A percentile compares a stretch with the other conserved stretches of the same genome.
Conservation (phyloP, 2,797 vertebrate genomes). For the Prionace glauca region DNA sequence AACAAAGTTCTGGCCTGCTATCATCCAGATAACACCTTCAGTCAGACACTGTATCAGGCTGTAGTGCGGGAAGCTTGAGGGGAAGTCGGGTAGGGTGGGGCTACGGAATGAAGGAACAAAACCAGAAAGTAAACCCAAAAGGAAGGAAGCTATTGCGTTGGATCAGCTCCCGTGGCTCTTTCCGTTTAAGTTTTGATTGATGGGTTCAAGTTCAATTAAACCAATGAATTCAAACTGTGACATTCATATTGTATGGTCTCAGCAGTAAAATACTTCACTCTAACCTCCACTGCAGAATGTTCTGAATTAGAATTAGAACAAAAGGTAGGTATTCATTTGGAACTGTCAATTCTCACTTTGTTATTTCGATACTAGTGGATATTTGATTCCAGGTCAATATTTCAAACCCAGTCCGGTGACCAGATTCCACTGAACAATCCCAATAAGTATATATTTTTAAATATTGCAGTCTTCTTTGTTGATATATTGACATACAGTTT, state of each 20-base stretch:
- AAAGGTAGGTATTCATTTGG: background rate
- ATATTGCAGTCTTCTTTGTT: background rate
- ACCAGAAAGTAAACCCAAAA: slow-evolving; percentile 3
- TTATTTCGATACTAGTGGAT: background rate
- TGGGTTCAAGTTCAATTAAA: background rate
- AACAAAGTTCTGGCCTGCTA: slow-evolving; percentile 47
- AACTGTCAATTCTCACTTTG: background rate
- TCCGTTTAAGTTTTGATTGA: background rate
- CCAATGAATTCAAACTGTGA: background rate
- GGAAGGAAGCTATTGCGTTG: background rate
- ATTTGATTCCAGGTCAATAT: background rate
- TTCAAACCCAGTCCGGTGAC: background rate
- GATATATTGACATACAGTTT: background rate
- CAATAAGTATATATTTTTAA: background rate
- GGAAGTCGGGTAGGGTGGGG: background rate
- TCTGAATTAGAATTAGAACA: background rate
- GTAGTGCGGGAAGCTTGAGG: slow-evolving; percentile 43
- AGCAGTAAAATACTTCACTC: background rate
- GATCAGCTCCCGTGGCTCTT: background rate
- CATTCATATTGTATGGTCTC: background rate
- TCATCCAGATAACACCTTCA: slow-evolving; percentile 56
- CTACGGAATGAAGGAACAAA: background rate
- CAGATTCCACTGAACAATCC: background rate
- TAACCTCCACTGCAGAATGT: background rate
- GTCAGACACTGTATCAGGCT: slow-evolving; percentile 50